These are phyloP conservation scores for Tupiocoris notatus DNA, from an alignment of 2,888 invertebrate genomes.

Conservation along the genomic window DNA sequence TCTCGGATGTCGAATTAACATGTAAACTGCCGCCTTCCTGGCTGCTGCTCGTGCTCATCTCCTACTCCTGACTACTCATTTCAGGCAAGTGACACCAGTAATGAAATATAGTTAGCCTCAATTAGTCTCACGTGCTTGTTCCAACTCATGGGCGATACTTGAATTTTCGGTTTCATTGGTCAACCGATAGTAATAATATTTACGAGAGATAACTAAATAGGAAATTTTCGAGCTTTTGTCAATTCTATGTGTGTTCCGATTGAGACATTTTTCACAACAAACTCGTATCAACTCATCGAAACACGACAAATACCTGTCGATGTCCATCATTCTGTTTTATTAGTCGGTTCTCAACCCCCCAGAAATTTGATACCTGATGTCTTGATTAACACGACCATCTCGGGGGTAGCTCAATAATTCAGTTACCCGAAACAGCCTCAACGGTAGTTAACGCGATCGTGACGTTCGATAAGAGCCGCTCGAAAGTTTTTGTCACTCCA, in stretches of 20 bases:
- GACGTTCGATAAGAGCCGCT: constrained; percentile 8
- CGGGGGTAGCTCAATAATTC: constrained; percentile 7
- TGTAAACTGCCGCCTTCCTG: constrained; percentile 40
- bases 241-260: too few relatives aligned
- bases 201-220: too few relatives aligned
- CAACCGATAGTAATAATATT: too few relatives aligned
- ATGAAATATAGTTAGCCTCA: constrained; percentile 40
- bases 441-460: constrained; percentile 32
- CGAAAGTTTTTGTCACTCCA: constrained; percentile 26
- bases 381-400: constrained; percentile 10
- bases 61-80: constrained; percentile 26
- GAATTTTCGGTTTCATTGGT: too few relatives aligned
- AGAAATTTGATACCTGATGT: constrained; percentile 33
- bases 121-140: constrained; percentile 10
- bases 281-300: not conserved
- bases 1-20: constrained; percentile 42
- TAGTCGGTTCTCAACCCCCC: not conserved
- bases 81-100: constrained; percentile 38
- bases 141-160: too few relatives aligned
- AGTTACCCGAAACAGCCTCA: constrained; percentile 13
- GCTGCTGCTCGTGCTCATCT: not conserved
- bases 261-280: not conserved
- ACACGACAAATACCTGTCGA: not conserved
- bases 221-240: too few relatives aligned
- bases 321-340: constrained; percentile 27